A percentile compares a stretch with the other conserved stretches of the same genome.
These are phyloP conservation scores for Sander vitreus DNA, from an alignment of 2,113 vertebrate species.

Conservation along the genomic window DNA sequence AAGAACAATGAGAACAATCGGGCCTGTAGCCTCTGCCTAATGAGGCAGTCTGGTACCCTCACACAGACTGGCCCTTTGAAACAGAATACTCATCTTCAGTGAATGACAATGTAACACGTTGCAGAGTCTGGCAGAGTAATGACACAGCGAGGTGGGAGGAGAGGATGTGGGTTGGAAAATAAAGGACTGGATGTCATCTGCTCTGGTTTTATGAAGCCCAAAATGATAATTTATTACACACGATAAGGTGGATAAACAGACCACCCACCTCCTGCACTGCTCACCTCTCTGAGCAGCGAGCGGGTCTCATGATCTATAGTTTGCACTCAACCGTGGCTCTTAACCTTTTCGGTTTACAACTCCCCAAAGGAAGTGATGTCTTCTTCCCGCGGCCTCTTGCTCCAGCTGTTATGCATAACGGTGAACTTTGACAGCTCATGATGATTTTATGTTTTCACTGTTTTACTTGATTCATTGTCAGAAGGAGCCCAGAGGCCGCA, in stretches of 20 bases:
- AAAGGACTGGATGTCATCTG: conserved; percentile 28
- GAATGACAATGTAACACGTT: conserved; percentile 19
- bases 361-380: conserved; percentile 45
- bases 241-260: conserved; percentile 51
- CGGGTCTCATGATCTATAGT: conserved; percentile 38
- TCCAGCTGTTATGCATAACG: conserved; percentile 48
- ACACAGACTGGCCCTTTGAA: conserved; percentile 40
- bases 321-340: background rate
- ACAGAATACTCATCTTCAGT: conserved; percentile 10
- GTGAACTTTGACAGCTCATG: conserved; percentile 42
- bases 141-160: conserved; percentile 28
- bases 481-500: conserved; percentile 15
- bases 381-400: conserved; percentile 28
- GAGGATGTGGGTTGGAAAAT: conserved; percentile 15
- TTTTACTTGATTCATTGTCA: conserved; percentile 29
- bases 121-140: conserved; percentile 14
- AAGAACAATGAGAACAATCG: too few species aligned
- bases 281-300: background rate
- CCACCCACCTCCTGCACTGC: conserved; percentile 31
- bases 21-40: too few species aligned
- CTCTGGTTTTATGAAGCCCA: conserved; percentile 34
- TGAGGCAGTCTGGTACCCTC: conserved; percentile 20
- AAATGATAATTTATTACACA: conserved; percentile 40
- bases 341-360: conserved; percentile 46
- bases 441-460: conserved; percentile 37